Evolutionary conservation across 2,888 invertebrate species (phyloP).

Genomic region (Sphinx pinastri): DNA sequence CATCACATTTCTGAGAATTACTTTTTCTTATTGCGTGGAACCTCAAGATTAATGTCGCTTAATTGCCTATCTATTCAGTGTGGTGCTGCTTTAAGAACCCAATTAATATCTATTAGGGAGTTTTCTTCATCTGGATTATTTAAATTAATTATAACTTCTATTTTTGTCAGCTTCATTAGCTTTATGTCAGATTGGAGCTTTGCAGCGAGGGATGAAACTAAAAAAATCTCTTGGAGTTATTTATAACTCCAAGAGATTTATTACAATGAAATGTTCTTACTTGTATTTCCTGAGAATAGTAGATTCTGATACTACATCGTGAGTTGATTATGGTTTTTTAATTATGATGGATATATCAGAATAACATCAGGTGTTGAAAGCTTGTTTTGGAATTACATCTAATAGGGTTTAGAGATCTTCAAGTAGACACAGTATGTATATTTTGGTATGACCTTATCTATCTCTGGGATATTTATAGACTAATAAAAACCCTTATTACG

Average conservation of each 20-base stretch:
- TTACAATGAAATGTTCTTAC: too few species aligned
- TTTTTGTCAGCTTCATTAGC: background rate
- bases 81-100: slow-evolving; percentile 56
- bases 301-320: too few species aligned
- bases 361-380: too few species aligned
- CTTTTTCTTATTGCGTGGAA: slow-evolving; percentile 59
- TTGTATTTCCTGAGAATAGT: too few species aligned
- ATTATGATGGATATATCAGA: too few species aligned
- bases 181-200: background rate
- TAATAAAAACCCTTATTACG: too few species aligned
- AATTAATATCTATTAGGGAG: slow-evolving; percentile 52
- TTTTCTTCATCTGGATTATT: slow-evolving; percentile 54
- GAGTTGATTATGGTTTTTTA: too few species aligned
- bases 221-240: background rate
- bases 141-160: slow-evolving; percentile 42
- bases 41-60: slow-evolving; percentile 68
- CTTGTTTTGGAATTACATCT: too few species aligned
- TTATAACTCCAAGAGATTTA: background rate
- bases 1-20: slow-evolving; percentile 74
- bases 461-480: too few species aligned
- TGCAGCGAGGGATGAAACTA: background rate
- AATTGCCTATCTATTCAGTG: slow-evolving; percentile 74
- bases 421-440: too few species aligned
- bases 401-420: too few species aligned
- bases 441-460: too few species aligned